Conservation (phyloP, 2,888 invertebrate genomes). For the Drosophila putrida region DNA sequence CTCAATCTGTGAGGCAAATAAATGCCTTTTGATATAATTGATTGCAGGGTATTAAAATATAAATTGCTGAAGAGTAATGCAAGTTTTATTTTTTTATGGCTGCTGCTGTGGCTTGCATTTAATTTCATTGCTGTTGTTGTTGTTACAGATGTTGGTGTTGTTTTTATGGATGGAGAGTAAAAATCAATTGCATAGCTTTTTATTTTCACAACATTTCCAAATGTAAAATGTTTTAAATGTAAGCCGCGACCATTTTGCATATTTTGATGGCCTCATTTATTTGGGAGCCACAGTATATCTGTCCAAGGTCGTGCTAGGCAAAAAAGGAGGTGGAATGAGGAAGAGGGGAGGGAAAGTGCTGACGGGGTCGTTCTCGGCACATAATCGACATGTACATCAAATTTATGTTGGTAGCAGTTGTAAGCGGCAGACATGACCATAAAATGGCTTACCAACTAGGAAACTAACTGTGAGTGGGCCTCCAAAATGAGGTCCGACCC, state of each 20-base stretch:
- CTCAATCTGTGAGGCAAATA: background rate
- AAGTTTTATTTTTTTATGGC: conserved; percentile 48
- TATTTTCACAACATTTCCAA: conserved; percentile 49
- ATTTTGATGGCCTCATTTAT: conserved; percentile 57
- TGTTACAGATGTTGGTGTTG: conserved; percentile 11
- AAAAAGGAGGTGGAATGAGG: background rate
- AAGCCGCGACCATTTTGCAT: conserved; percentile 37
- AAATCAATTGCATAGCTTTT: conserved; percentile 56
- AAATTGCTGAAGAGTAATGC: conserved; percentile 48
- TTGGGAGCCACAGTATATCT: background rate
- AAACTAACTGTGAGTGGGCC: conserved; percentile 63
- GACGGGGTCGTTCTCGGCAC: conserved; percentile 58
- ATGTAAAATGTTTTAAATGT: conserved; percentile 55
- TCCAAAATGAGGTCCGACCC: conserved; percentile 18
- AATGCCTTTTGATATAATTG: background rate
- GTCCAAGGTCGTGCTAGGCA: conserved; percentile 43
- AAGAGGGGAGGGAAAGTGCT: conserved; percentile 7
- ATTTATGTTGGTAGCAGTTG: conserved; percentile 72
- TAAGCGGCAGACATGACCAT: conserved; percentile 76
- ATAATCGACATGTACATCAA: conserved; percentile 80
- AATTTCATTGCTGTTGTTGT: conserved; percentile 30
- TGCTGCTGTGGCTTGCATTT: conserved; percentile 44
- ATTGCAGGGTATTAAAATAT: conserved; percentile 38
- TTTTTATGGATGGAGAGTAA: conserved; percentile 26
- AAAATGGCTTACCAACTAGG: conserved; percentile 67